A percentile compares a stretch with the other conserved stretches of the same genome.
phyloP scores from a whole-genome alignment of 2,888 invertebrate genomes.

The Leucophenga montana region DNA sequence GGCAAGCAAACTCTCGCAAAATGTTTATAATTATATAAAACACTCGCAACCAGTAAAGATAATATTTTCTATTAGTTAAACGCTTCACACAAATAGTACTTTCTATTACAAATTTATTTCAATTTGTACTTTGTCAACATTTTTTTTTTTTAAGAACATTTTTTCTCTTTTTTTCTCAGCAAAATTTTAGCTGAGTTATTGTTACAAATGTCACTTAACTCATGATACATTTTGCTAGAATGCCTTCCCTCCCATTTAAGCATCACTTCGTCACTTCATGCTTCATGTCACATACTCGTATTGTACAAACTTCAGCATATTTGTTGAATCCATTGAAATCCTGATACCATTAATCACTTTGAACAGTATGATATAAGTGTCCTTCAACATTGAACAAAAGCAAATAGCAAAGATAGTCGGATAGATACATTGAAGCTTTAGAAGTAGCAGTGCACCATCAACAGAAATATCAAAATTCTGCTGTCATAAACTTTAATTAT shows the following conservation, averaged over 20 bases:
- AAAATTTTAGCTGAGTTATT: no score
- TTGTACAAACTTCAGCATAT: not conserved
- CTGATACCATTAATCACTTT: constrained; percentile 53
- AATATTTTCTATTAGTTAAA: no score
- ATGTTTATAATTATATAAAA: no score
- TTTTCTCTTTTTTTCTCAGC: no score
- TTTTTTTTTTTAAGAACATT: no score
- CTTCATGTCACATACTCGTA: no score
- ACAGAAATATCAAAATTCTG: constrained; percentile 45
- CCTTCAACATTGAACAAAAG: not conserved
- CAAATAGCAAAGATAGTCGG: constrained; percentile 3
- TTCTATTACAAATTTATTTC: no score
- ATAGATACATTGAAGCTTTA: constrained; percentile 20
- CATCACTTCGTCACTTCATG: not conserved
- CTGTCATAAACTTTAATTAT: constrained; percentile 67
- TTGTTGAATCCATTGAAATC: constrained; percentile 28
- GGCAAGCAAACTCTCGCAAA: no score
- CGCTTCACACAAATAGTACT: no score
- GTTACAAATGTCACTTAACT: no score
- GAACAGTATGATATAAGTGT: constrained; percentile 19
- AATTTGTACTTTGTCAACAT: no score
- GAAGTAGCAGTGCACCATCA: constrained; percentile 44
- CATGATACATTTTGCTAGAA: not conserved
- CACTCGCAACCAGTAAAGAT: no score
- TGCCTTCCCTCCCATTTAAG: not conserved